Conservation (phyloP, 2,113 vertebrate species). For the Austrofundulus limnaeus region DNA sequence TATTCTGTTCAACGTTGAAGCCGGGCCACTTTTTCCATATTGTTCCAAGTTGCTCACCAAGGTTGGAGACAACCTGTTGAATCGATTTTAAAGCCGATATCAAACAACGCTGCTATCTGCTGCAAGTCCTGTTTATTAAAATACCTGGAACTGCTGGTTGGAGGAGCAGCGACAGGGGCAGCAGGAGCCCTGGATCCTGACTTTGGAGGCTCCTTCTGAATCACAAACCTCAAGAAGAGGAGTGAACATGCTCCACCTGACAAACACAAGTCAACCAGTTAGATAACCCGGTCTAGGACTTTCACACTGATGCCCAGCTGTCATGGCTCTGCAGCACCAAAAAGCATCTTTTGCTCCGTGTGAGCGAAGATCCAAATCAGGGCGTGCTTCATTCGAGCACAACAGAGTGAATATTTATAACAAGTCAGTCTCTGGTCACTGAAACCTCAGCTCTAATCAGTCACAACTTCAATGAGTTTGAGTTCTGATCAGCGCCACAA, state of each 20-base stretch:
- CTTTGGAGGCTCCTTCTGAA: constrained; percentile 17
- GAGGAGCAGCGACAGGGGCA: constrained; percentile 76
- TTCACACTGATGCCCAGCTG: constrained; percentile 55
- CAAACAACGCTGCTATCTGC: background rate
- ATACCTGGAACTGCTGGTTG: constrained; percentile 79
- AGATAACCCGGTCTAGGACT: constrained; percentile 25
- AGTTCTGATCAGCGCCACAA: constrained; percentile 42
- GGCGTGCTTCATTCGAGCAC: constrained; percentile 55
- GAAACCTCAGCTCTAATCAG: constrained; percentile 56
- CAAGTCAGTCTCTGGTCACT: constrained; percentile 44
- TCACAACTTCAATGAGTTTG: constrained; percentile 22
- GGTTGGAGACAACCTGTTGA: constrained; percentile 70
- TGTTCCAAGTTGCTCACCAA: constrained; percentile 64
- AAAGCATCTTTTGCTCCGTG: constrained; percentile 50
- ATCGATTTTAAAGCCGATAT: background rate
- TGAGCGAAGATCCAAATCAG: constrained; percentile 50
- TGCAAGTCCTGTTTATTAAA: constrained; percentile 4
- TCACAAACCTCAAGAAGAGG: constrained; percentile 62
- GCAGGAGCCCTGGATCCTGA: constrained; percentile 75
- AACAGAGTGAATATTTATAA: constrained; percentile 66
- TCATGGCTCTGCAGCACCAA: too few species aligned
- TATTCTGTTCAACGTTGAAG: constrained; percentile 77
- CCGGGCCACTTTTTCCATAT: constrained; percentile 82
- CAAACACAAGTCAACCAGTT: constrained; percentile 19
- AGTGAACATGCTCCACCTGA: constrained; percentile 81